Base-by-base conservation (phyloP, 2,888 invertebrate species). In the Gortyna flavago region DNA sequence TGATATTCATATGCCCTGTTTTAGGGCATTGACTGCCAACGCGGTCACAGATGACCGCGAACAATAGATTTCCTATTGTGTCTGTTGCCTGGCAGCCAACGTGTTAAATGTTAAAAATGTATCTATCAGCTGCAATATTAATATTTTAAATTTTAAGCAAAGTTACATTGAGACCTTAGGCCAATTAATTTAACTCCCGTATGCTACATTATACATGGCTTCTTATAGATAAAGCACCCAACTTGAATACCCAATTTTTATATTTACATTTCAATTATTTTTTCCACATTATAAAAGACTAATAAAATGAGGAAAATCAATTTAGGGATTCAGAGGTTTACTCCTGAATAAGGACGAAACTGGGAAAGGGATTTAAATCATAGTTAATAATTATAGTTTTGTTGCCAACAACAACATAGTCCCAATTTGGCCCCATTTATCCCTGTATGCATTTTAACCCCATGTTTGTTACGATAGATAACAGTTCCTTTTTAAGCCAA, bases 151-250 rank as follows among this genome's bases (percentile, higher is more conserved):
- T 9, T 72, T 61, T 66, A 69, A 4, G 51, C 6, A 57, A 51
- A 21, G 32, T n/a, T 65, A 25, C 29, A 38, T 54, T 48, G 8
- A 41, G 41, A 67, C 70, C 59, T 44, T 54, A 67, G 38, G 77
- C 25, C 62, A 44, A 57, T 29, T 41, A 11, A 62, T 41, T 41
- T 18, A 5, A 25, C 48, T 51, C 5, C 68, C 44, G 6, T 62
- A 54, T n/a, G 8, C 38, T 38, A 64, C 21, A 62, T 67, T 62
- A 61, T 29, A 44, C 35, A 57, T 72, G 32, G 25, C 25, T 51
- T 65, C 54, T 32, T 67, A 64, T 13, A 62, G 2, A 32, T 65
- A 38, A 80, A 80, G 75, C 81, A 80, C 81, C 81, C 7, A 44
- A 41, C 64, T 48, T 76, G 57, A 75, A 61, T 66, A 77, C 32